Evolutionary conservation across 2,888 invertebrate species (phyloP).

Genomic region (Plagodis dolabraria): DNA sequence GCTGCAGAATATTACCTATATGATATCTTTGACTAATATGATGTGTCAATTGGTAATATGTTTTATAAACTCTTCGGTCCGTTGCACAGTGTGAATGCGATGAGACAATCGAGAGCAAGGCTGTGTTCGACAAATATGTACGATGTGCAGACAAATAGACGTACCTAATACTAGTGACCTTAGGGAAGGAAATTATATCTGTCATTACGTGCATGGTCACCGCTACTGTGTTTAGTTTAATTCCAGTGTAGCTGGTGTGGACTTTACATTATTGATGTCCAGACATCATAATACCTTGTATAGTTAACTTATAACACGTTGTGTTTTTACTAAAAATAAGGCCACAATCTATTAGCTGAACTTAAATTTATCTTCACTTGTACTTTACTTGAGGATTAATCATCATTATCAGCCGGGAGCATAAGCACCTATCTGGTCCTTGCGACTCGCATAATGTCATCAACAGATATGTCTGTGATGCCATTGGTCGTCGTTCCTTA

Average conservation of each 20-base stretch:
- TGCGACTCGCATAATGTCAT: too few relatives aligned
- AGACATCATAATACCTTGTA: too few relatives aligned
- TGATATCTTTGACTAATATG: slow-evolving; percentile 1
- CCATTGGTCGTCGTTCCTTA: too few relatives aligned
- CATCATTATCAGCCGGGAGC: too few relatives aligned
- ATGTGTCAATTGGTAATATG: slow-evolving; percentile 10
- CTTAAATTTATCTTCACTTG: too few relatives aligned
- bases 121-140: slow-evolving; percentile 49
- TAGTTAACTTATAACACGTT: too few relatives aligned
- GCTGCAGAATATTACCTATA: background rate
- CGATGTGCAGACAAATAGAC: slow-evolving; percentile 18
- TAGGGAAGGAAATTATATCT: slow-evolving; percentile 46
- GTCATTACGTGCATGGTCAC: slow-evolving; percentile 39
- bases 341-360: too few relatives aligned
- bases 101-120: slow-evolving; percentile 74
- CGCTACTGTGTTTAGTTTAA: slow-evolving; percentile 33
- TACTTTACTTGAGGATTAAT: too few relatives aligned
- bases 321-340: too few relatives aligned
- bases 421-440: too few relatives aligned
- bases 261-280: slow-evolving; percentile 10
- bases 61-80: slow-evolving; percentile 46
- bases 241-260: slow-evolving; percentile 2
- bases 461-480: too few relatives aligned
- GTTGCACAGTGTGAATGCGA: slow-evolving; percentile 64
- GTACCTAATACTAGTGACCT: slow-evolving; percentile 38